Base-by-base conservation (phyloP, 2,113 vertebrate genomes). In the Dendrocopos noguchii region DNA sequence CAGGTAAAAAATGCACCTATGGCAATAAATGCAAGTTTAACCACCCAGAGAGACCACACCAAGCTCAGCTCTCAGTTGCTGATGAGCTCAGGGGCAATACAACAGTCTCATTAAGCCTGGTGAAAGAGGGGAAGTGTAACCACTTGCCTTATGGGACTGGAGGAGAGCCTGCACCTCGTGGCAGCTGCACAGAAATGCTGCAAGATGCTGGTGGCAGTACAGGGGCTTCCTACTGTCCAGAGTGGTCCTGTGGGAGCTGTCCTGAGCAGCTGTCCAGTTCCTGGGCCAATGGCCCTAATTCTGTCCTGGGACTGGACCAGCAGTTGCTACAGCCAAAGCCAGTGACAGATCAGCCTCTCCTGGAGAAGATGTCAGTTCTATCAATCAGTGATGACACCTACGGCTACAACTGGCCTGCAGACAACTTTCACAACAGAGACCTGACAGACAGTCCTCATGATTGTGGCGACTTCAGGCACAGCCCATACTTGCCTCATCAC, bases 1-100 rank as follows among this genome's bases (percentile, higher is more conserved):
- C 93, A 99, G 99, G 98, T 68, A 98, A 98, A 97, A 99, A 99
- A 80, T 99, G 99, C 74, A 99, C 99, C 5, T 99, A 99, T 9
- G 99, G 99, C 47, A 97, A 98, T 67, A 99, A 99, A 96, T 99
- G 99, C 90, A 99, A 98, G 88, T 99, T 98, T 97, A 99, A 98
- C 88, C 99, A 99, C 68, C 98, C 98, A 0, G 99, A 99, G 93
- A 97, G 98, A 75, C 84, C 89, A 20, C 97, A 95, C 70, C 98
- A 98, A 63, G 96, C 97, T 28, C 98, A 98, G 90, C 93, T 98
- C 60, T 97, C 98, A 0, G 98, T 99, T 76, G 98, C 98, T 0
- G 98, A 99, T 18, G 98, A 99, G 80, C 98, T 99, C 31, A 97
- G 98, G 31, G 98, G 98, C 11, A 98, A 98, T 63, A 98, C 88